These are phyloP conservation scores for Sepioteuthis lessoniana DNA, from an alignment of 2,888 invertebrate species.

Conservation along the genomic window DNA sequence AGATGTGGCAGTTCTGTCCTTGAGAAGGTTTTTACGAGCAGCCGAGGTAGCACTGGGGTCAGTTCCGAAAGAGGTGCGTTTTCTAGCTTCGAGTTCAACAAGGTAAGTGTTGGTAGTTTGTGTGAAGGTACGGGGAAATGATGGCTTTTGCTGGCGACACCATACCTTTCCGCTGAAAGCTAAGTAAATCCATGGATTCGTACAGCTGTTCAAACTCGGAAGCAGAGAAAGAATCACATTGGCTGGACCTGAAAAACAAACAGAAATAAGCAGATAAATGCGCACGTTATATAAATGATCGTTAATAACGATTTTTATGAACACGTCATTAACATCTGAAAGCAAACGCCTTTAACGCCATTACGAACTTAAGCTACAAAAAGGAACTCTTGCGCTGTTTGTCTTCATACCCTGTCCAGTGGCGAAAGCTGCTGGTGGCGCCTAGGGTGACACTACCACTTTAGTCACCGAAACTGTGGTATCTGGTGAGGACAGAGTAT, in stretches of 20 bases:
- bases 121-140: constrained; percentile 54
- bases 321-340: too few species aligned
- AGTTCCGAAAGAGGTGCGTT: constrained; percentile 40
- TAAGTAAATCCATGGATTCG: constrained; percentile 79
- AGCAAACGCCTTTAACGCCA: too few species aligned
- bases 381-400: too few species aligned
- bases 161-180: constrained; percentile 73
- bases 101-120: constrained; percentile 54
- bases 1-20: constrained; percentile 39
- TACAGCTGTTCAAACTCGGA: constrained; percentile 82
- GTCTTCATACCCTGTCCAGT: too few species aligned
- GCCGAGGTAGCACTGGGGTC: not conserved
- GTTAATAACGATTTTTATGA: too few species aligned
- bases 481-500: too few species aligned
- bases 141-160: constrained; percentile 50
- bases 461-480: too few species aligned
- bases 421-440: too few species aligned
- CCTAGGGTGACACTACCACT: too few species aligned
- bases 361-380: too few species aligned
- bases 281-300: too few species aligned
- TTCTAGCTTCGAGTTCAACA: constrained; percentile 42
- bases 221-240: constrained; percentile 63
- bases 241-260: not conserved
- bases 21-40: constrained; percentile 13
- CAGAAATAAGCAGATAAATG: not conserved